Base-by-base conservation (phyloP, 2,888 invertebrate species). In the Parnassius smintheus region DNA sequence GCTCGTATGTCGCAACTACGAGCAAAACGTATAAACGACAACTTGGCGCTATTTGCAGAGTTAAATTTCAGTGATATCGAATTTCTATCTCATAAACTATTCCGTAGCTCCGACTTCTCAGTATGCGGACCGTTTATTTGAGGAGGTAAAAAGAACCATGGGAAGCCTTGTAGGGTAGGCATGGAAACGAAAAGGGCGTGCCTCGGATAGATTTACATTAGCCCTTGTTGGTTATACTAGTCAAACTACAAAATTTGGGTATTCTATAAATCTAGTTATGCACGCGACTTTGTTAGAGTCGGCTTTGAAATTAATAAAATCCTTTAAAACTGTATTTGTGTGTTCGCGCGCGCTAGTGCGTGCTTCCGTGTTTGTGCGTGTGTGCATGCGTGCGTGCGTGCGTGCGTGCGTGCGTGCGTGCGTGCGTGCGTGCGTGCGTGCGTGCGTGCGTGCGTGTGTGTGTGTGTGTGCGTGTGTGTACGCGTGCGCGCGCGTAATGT, bases 61-160 rank as follows among this genome's bases (percentile, higher is more conserved):
- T 82, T 73, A 74, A 75, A 78, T 83, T 79, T 82, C 80, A 83
- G 77, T 74, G 70, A 70, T 82, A 85, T 85, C 77, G 75, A 78
- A 79, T 83, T 79, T 80, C 77, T 70, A 77, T 78, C 77, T 78
- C 73, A 80, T 80, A 76, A 81, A 81, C 76, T 83, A 81, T 82
- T 79, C 74, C 62, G 67, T 66, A 66, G 71, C 70, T 41, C 46
- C 59, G 64, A 66, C 65, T 67, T 69, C 62, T 68, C 68, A 68
- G 66, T 70, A 66, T 66, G 67, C 59, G 66, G 64, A 48, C 64
- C 67, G 69, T 68, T 66, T 70, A 66, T 70, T 70, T 68, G 67
- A 68, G 63, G 25, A 64, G 25, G 59, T 61, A 66, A 68, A 70
- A 72, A 68, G 64, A 67, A 67, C 65, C 64, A 66, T 66, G 65